Conservation (phyloP, 2,888 invertebrate species). For the Synanthedon formicaeformis region DNA sequence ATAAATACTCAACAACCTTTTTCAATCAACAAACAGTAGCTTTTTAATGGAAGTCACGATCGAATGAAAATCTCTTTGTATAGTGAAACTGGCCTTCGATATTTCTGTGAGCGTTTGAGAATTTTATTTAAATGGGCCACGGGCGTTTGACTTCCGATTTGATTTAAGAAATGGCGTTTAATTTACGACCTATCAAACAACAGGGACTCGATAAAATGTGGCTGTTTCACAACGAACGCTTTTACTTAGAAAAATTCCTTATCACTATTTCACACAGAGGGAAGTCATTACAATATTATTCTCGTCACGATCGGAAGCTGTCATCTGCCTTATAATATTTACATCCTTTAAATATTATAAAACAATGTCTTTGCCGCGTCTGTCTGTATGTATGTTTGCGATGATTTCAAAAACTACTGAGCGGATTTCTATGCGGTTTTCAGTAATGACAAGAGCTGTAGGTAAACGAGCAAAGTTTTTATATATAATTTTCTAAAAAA, state of each 20-base stretch:
- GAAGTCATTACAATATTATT: slow-evolving; percentile 1
- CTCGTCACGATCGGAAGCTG: not conserved
- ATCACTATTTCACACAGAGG: not conserved
- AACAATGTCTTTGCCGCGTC: no score
- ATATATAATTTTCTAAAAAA: no score
- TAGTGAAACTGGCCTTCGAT: slow-evolving; percentile 8
- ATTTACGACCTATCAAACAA: not conserved
- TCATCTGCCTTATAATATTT: not conserved
- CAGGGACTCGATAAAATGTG: not conserved
- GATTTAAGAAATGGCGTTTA: not conserved
- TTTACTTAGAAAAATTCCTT: not conserved
- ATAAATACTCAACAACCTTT: not conserved
- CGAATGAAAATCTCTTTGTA: slow-evolving; percentile 3
- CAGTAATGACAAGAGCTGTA: no score
- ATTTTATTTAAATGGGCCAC: not conserved
- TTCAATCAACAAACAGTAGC: not conserved
- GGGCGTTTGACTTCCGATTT: not conserved
- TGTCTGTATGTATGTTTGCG: no score
- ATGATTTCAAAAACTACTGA: no score
- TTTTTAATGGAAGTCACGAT: not conserved
- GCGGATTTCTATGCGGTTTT: no score
- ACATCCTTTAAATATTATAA: no score
- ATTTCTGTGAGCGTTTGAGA: slow-evolving; percentile 11
- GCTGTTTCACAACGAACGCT: slow-evolving; percentile 1
- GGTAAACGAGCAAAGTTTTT: no score